Evolutionary conservation across 2,797 vertebrate genomes (phyloP).

Genomic region (Cirrhinus molitorella): DNA sequence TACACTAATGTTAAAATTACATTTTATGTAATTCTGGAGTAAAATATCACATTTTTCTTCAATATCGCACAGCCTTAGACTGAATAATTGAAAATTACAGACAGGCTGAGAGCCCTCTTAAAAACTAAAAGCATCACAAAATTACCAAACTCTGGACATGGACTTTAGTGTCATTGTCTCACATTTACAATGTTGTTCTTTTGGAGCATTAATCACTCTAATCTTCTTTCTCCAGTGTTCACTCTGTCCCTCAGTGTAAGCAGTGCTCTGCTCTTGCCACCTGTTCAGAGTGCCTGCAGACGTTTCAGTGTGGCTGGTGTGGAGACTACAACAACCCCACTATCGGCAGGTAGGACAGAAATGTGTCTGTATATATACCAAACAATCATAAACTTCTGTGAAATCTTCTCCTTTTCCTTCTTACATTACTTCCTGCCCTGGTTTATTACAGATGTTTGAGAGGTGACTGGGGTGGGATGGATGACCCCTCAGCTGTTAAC

Average conservation of each 20-base stretch:
- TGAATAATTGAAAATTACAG: not conserved
- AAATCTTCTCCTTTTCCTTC: not conserved
- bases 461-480: slow-evolving; percentile 88
- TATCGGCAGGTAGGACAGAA: slow-evolving; percentile 84
- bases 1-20: too few relatives aligned
- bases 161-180: not conserved
- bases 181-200: not conserved
- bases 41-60: too few relatives aligned
- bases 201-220: not conserved
- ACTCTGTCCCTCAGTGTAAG: slow-evolving; percentile 90
- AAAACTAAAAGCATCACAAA: not conserved
- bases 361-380: not conserved
- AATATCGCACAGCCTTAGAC: too few relatives aligned
- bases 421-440: not conserved
- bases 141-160: not conserved
- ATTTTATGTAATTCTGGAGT: too few relatives aligned
- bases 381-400: not conserved
- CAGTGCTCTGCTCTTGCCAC: slow-evolving; percentile 84
- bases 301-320: slow-evolving; percentile 94
- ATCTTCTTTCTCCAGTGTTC: slow-evolving; percentile 78
- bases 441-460: slow-evolving; percentile 82
- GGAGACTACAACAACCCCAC: slow-evolving; percentile 92
- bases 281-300: slow-evolving; percentile 88
- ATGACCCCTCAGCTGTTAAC: slow-evolving; percentile 80
- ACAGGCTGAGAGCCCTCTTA: not conserved